Evolutionary conservation across 2,797 vertebrate species (phyloP).

Genomic region (Anisognathus igniventris): DNA sequence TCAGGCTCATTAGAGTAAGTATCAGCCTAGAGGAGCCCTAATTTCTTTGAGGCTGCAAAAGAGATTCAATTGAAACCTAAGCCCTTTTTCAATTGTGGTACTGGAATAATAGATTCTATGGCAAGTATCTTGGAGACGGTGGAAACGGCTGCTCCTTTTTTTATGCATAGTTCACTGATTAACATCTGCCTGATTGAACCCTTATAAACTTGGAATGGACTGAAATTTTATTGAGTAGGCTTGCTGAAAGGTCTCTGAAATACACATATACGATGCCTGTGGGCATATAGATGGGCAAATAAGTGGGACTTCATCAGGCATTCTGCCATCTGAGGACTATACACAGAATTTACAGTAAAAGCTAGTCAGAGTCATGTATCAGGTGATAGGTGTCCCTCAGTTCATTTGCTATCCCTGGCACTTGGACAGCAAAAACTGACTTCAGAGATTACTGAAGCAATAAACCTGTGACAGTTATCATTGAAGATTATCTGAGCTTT

Average conservation of each 20-base stretch:
- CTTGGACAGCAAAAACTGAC: not conserved
- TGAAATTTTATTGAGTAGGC: slow-evolving; percentile 53
- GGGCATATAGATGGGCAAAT: not conserved
- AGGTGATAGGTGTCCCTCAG: not conserved
- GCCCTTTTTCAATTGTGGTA: slow-evolving; percentile 54
- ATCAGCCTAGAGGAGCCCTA: slow-evolving; percentile 56
- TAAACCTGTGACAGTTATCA: not conserved
- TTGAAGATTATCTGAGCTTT: not conserved
- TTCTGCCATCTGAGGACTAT: not conserved
- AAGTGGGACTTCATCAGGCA: not conserved
- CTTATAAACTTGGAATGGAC: slow-evolving; percentile 58
- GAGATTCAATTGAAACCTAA: slow-evolving; percentile 57
- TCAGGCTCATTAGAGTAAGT: slow-evolving; percentile 61
- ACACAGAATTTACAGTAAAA: not conserved
- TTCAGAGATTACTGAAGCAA: not conserved
- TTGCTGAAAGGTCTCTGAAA: slow-evolving; percentile 63
- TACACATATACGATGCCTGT: not conserved
- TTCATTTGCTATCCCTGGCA: not conserved
- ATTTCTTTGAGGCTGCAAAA: slow-evolving; percentile 47
- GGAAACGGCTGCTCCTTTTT: slow-evolving; percentile 68
- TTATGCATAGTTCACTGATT: slow-evolving; percentile 62
- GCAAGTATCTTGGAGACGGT: slow-evolving; percentile 66
- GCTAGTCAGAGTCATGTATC: not conserved
- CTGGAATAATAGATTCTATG: slow-evolving; percentile 53
- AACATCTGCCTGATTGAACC: slow-evolving; percentile 66